Percentiles rank a stretch among this genome's conserved stretches.
phyloP scores from a whole-genome alignment of 2,113 vertebrate species.

The Pteronura brasiliensis region DNA sequence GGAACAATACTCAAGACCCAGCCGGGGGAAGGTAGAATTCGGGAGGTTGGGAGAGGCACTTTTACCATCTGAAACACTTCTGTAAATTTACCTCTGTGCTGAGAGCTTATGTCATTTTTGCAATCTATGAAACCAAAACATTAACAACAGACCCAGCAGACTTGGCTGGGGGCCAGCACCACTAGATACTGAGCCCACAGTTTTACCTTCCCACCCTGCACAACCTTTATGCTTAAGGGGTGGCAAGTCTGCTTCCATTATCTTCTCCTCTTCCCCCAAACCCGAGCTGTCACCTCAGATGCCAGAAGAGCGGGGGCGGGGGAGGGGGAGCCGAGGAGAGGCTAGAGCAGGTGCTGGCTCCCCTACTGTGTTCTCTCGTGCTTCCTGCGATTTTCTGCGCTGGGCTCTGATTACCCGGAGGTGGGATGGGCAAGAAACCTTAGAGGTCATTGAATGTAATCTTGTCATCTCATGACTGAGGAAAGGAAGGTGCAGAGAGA shows the following conservation, averaged over 20 bases:
- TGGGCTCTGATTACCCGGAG: background rate
- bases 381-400: background rate
- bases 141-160: background rate
- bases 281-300: background rate
- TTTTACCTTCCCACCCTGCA: background rate
- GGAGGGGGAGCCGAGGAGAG: background rate
- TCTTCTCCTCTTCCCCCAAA: background rate
- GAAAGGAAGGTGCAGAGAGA: background rate
- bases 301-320: background rate
- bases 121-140: background rate
- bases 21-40: too few species aligned
- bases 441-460: background rate
- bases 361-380: accelerated
- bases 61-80: background rate
- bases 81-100: background rate
- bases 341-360: background rate
- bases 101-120: background rate
- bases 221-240: background rate
- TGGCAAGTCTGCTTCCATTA: background rate
- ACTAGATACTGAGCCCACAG: background rate
- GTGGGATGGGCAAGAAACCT: background rate
- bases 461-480: background rate
- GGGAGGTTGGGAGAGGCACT: background rate
- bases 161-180: background rate
- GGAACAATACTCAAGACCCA: background rate